phyloP scores from a whole-genome alignment of 2,888 invertebrate species.

The Andricus curvator region DNA sequence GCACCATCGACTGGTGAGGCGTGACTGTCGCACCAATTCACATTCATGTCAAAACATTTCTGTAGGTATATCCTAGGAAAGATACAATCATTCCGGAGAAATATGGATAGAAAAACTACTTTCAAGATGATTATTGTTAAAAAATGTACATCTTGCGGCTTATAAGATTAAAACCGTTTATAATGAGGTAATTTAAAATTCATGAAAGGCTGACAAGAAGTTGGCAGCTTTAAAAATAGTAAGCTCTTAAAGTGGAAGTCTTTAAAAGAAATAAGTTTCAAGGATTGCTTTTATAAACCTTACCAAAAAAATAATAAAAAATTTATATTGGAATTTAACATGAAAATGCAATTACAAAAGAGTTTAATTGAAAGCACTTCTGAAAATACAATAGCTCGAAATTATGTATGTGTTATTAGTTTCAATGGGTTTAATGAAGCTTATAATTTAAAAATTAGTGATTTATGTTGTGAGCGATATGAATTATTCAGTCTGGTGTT shows the following conservation, averaged over 20 bases:
- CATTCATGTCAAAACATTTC: constrained; percentile 54
- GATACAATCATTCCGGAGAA: background rate
- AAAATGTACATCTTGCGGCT: background rate
- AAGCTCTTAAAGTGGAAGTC: background rate
- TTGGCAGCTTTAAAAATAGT: background rate
- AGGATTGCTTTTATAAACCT: too few species aligned
- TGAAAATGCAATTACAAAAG: too few species aligned
- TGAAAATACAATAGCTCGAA: too few species aligned
- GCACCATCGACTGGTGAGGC: constrained; percentile 50
- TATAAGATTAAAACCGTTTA: background rate
- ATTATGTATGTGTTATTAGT: too few species aligned
- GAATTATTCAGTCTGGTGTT: too few species aligned
- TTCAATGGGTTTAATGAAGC: too few species aligned
- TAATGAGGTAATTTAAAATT: background rate
- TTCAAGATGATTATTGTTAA: background rate
- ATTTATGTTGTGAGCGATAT: too few species aligned
- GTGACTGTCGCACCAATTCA: constrained; percentile 55
- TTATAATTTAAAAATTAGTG: too few species aligned
- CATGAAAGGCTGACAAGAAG: background rate
- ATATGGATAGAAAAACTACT: background rate
- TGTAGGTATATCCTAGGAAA: constrained; percentile 24
- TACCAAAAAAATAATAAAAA: too few species aligned
- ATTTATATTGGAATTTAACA: too few species aligned
- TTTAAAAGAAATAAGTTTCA: too few species aligned
- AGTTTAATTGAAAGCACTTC: too few species aligned